These are phyloP conservation scores for Andrena dorsata DNA, from an alignment of 2,888 invertebrate species.

Conservation along the genomic window DNA sequence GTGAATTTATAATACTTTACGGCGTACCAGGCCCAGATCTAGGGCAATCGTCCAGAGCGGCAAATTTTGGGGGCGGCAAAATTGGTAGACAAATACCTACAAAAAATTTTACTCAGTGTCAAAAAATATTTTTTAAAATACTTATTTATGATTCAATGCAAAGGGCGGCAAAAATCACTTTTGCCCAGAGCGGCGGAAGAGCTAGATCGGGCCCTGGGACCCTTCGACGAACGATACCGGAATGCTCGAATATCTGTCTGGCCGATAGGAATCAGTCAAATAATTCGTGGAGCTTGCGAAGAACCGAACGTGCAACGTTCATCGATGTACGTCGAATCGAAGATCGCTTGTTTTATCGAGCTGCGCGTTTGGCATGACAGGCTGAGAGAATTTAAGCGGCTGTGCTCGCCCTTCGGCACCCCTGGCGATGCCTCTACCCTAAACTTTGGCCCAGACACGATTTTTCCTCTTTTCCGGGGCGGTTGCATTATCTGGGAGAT, in stretches of 20 bases:
- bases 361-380: not conserved
- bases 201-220: no score
- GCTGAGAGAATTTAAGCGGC: slow-evolving; percentile 31
- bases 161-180: no score
- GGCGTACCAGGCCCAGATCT: no score
- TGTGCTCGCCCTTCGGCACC: not conserved
- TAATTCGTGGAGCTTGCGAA: not conserved
- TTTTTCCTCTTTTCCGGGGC: slow-evolving; percentile 19
- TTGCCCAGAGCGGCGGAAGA: no score
- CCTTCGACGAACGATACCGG: not conserved
- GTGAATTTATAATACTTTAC: no score
- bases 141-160: no score
- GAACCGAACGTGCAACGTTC: not conserved
- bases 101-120: no score
- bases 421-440: not conserved
- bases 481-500: slow-evolving; percentile 60
- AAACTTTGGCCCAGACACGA: slow-evolving; percentile 24
- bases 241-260: not conserved
- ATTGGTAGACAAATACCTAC: no score
- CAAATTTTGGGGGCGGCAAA: no score
- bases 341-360: slow-evolving; percentile 44
- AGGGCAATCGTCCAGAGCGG: no score
- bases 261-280: not conserved
- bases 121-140: no score
- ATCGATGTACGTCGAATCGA: slow-evolving; percentile 15